Percentiles rank a stretch among this genome's conserved stretches.
phyloP scores from a whole-genome alignment of 1,140 invertebrate species.

The Matsumurasca onukii region DNA sequence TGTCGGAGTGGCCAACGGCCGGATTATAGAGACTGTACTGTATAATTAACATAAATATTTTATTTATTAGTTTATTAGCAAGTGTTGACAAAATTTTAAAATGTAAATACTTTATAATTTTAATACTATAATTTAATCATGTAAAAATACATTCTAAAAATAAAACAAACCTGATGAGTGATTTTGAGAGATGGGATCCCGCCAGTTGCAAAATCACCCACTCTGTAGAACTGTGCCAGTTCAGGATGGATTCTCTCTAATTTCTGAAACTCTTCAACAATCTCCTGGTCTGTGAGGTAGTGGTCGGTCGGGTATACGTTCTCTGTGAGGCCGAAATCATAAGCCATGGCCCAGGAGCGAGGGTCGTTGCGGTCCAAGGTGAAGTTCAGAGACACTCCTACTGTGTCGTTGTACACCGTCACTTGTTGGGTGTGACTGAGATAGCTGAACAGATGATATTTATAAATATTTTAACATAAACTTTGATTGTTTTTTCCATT shows the following conservation, averaged over 20 bases:
- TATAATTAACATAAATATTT: no score
- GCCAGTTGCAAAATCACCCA: slow-evolving; percentile 55
- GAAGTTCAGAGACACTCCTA: slow-evolving; percentile 71
- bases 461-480: no score
- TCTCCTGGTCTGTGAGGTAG: slow-evolving; percentile 65
- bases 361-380: slow-evolving; percentile 74
- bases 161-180: slow-evolving; percentile 56
- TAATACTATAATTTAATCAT: no score
- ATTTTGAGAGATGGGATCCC: slow-evolving; percentile 64
- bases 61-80: no score
- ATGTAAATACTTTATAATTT: no score
- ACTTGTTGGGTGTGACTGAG: slow-evolving; percentile 61
- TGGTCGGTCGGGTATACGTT: slow-evolving; percentile 51
- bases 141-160: no score
- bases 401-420: slow-evolving; percentile 56
- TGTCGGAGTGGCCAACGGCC: no score
- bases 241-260: slow-evolving; percentile 64
- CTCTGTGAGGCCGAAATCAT: slow-evolving; percentile 65
- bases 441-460: slow-evolving; percentile 66
- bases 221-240: slow-evolving; percentile 56
- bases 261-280: slow-evolving; percentile 61
- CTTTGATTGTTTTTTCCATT: no score
- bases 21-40: no score
- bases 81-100: no score
- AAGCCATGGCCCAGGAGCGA: slow-evolving; percentile 72